Base-by-base conservation (phyloP, 2,888 invertebrate species). In the Stictocephala bisonia region DNA sequence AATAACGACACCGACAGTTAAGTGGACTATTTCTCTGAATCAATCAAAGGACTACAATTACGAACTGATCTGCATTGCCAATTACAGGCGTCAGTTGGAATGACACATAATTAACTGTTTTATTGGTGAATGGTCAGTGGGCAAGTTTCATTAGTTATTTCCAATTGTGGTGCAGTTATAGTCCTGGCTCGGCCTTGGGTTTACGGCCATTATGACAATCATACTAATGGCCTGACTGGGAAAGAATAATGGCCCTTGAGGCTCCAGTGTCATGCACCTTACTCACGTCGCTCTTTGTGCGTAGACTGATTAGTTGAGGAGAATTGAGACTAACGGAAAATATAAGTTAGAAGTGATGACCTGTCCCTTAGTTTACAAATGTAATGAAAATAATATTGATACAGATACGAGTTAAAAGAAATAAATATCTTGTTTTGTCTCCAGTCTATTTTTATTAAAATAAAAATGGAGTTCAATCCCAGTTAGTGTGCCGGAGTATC, bases 81-180 rank as follows among this genome's bases (percentile, higher is more conserved):
- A 60, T 35, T 22, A 60, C 60, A 35, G 60, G 40, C 40, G 40
- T 60, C 40, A 60, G 35, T 22, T 18, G 60, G 56, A 66, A 60
- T 56, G 60, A 71, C 50, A 60, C 60, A 27, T 48, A 71, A 60
- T 71, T 69, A 69, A 69, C 20, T 18, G 50, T 69, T 69, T 69
- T 69, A 69, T 69, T 69, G 53, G 53, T 53, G 60, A 60, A 60
- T 53, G 69, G 69, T 69, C 69, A 69, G 22, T 69, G 69, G 40
- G 53, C 69, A 53, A 69, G 53, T 69, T 69, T 69, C 69, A 69
- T 69, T 69, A 53, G 69, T 69, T 69, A 69, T 69, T 69, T 69
- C 69, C 53, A 69, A 69, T 51, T 69, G 69, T 69, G 69, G 69
- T 11, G 22, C 18, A 31, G 69, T 56, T 56, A 69, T 69, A 40